Conservation (phyloP, 1,140 invertebrate species). For the Drosophila asahinai region DNA sequence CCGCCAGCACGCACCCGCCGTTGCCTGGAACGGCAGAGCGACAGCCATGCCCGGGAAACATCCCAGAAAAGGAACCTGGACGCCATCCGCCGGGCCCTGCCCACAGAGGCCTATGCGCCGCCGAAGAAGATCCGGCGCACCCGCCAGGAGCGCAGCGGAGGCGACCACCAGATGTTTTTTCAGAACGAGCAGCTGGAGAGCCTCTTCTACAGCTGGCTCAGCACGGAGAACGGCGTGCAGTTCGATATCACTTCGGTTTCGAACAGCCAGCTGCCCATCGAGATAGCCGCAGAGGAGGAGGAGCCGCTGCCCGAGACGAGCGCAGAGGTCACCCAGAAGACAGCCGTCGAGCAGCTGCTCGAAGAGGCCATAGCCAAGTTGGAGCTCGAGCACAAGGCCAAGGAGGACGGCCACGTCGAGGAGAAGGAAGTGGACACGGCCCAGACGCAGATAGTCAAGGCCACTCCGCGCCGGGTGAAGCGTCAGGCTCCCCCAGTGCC, state of each 20-base stretch:
- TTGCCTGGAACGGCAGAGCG: constrained; percentile 17
- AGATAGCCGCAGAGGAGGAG: constrained; percentile 45
- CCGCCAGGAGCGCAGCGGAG: constrained; percentile 52
- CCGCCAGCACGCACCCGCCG: constrained; percentile 3
- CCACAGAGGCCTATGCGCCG: constrained; percentile 75
- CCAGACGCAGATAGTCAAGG: constrained; percentile 5
- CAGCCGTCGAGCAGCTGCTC: constrained; percentile 65
- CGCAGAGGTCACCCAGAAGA: constrained; percentile 53
- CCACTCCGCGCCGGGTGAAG: constrained; percentile 49
- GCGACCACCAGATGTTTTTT: constrained; percentile 65
- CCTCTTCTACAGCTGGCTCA: constrained; percentile 78
- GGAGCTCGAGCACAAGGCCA: constrained; percentile 52
- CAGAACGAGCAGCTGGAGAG: constrained; percentile 71
- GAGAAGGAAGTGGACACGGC: constrained; percentile 59
- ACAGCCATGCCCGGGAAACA: constrained; percentile 3
- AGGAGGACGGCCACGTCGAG: constrained; percentile 46
- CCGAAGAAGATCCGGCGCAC: constrained; percentile 81
- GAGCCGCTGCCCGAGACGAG: constrained; percentile 25
- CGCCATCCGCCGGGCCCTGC: constrained; percentile 57
- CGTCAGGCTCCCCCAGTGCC: constrained; percentile 66
- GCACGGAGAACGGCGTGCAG: constrained; percentile 66
- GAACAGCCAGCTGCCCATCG: constrained; percentile 60
- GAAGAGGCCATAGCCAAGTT: constrained; percentile 80
- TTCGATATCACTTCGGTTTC: constrained; percentile 67
- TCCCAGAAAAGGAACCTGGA: constrained; percentile 64